Evolutionary conservation across 1,140 invertebrate genomes (phyloP), one percentile per base, ranked within the genome.

Genomic region (Chelonus insularis): DNA sequence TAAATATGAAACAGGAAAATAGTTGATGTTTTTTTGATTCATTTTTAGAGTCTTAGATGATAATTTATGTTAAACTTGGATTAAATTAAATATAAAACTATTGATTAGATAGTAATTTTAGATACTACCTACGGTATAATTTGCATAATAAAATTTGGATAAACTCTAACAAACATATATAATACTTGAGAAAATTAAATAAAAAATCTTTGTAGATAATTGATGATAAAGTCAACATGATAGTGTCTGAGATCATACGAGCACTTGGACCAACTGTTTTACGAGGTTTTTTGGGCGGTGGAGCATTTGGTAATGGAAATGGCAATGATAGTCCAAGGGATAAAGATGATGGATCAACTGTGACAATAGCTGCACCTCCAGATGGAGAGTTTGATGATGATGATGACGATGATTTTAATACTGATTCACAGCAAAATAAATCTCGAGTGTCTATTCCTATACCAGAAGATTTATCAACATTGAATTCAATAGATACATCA

Each of bases 191-290:
- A 56, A 45, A 34, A 29, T 61, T 68, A 73, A 71, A 66, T 50
- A 68, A 66, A 64, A 11, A 75, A 75, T 64, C 79, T 82, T 86
- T 87, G 72, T 89, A 91, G 89, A 88, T 89, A 82, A 84, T 91
- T 82, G 89, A 91, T 84, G 81, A 87, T 76, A 89, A 88, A 81
- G 87, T 90, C 76, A 89, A 90, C 82, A 78, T 84, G 76, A 85
- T 91, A 73, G 85, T 87, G 63, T 82, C 86, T 69, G 82, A 86
- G 71, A 71, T 91, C 67, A 84, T 91, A 73, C 85, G 86, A 66
- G 79, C 86, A 21, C 80, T 91, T 69, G 89, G 89, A 8, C 87
- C 88, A 12, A 80, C 86, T 34, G 72, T 90, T 20, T 81, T 91
- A 51, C 82, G 84, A 21, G 80, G 78, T 60, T 79, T 84, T 61